Base-by-base conservation (phyloP, 2,113 vertebrate genomes). In the Cinclus cinclus region DNA sequence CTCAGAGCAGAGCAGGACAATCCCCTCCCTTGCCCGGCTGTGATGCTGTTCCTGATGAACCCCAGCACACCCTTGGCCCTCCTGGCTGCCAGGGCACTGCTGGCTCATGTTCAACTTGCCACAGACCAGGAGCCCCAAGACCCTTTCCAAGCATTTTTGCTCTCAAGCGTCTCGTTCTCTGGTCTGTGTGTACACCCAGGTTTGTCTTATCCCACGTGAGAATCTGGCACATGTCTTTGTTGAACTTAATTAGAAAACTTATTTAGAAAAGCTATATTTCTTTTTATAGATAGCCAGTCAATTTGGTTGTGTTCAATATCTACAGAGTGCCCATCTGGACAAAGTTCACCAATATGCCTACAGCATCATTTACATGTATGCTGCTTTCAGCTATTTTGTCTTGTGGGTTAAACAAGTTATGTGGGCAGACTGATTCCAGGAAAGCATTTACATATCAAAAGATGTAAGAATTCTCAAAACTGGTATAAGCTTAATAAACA, bases 41-140 rank as follows among this genome's bases (percentile, higher is more conserved):
- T 0, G 1, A 25, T 75, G 78, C 55, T 47, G n/a, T 13, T 20
- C 41, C 62, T 41, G 55, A 41, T 69, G 44, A 1, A 0, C 10
- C 12, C 27, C 37, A 44, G 44, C 15, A 59, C 52, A 24, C 0
- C 0, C 0, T 2, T n/a, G 28, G 30, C 41, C 10, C 55, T 62
- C 53, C 47, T 69, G 70, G 62, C 62, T 83, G 47, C 55, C 63
- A 69, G 55, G 13, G 49, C 31, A 63, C 47, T 42, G 70, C 47
- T 76, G 79, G 0, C 21, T 49, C 55, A 2, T 7, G 15, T 55
- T 42, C 17, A 59, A 0, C 24, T 47, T 19, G 9, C 13, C 11
- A 5, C 1, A 0, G 1, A 27, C 30, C 52, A 46, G 44, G 27
- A 16, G 0, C 2, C 15, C 44, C 23, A 65, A 19, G 37, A 4